Base-by-base conservation (phyloP, 1,140 invertebrate genomes). In the Rhagoletis zephyria region DNA sequence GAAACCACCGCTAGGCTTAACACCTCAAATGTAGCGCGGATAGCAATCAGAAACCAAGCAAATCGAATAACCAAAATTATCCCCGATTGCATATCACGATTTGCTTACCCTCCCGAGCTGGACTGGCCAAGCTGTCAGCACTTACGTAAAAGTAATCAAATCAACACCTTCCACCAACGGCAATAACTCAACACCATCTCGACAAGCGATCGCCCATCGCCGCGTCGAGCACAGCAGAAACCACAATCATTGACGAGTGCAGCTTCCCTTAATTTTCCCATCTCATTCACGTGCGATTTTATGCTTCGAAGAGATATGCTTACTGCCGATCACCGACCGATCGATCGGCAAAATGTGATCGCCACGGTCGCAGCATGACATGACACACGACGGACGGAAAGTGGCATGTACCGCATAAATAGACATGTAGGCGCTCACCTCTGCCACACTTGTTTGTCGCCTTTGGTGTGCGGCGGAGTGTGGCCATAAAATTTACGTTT, bases 121-220 rank as follows among this genome's bases (percentile, higher is more conserved):
- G 40, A 16, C 42, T 51, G 12, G 63, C 42, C 16, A 63, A 64
- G 48, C 45, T 40, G 81, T 12, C 63, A 67, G 85, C 63, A 88
- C 42, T 85, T 19, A 74, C n/a, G 56, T 51, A 92, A 90, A 91
- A 92, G 90, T 92, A 92, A 92, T 92, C 91, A 92, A 92, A 92
- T 92, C 91, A 92, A 92, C 91, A 92, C 91, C 91, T 92, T 89
- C 91, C 91, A 40, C 85, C n/a, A 87, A 70, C 64, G 70, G 42
- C 61, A 88, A 86, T 63, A 87, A 56, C 74, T 61, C 85, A 85
- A 85, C 19, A 56, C 6, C 85, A 56, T 2, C 56, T 2, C 56
- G 60, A 42, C 56, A 16, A n/a, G 42, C 85, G 30, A 40, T 85
- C 12, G 30, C 10, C 19, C 60, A 85, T 10, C 48, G n/a, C 56